phyloP scores from a whole-genome alignment of 2,113 vertebrate genomes.

The Corvus hawaiiensis region DNA sequence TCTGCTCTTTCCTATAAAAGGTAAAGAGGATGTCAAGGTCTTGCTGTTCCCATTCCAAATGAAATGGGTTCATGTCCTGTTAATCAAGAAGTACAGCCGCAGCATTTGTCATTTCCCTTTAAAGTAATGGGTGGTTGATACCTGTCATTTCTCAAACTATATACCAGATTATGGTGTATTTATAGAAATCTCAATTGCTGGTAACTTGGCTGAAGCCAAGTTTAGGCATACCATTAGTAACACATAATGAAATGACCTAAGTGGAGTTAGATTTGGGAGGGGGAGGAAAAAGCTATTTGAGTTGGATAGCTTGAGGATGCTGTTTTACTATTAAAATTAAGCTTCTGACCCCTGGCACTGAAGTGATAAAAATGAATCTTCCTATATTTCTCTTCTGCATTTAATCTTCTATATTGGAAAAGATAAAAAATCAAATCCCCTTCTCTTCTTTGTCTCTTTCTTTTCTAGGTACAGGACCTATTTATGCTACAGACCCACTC shows the following conservation, averaged over 20 bases:
- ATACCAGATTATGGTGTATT: constrained; percentile 52
- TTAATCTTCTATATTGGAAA: constrained; percentile 40
- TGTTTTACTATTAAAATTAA: constrained; percentile 62
- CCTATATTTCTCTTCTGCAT: constrained; percentile 14
- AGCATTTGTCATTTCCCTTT: constrained; percentile 57
- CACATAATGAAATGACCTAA: constrained; percentile 39
- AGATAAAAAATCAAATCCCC: constrained; percentile 24
- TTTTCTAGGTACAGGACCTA: constrained; percentile 76
- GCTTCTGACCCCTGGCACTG: constrained; percentile 43
- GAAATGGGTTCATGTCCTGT: constrained; percentile 49
- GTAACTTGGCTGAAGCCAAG: constrained; percentile 35
- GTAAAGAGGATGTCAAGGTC: constrained; percentile 64
- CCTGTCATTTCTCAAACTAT: constrained; percentile 63
- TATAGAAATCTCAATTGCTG: constrained; percentile 49
- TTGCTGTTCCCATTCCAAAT: constrained; percentile 51
- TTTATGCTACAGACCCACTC: constrained; percentile 75
- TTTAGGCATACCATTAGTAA: constrained; percentile 37
- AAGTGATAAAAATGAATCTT: constrained; percentile 58
- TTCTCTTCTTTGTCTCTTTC: constrained; percentile 18
- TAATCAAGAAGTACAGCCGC: constrained; percentile 41
- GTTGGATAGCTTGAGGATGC: constrained; percentile 19
- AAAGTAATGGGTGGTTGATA: constrained; percentile 58
- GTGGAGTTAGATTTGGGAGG: background rate
- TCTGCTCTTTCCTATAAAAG: constrained; percentile 24
- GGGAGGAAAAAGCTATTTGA: constrained; percentile 12